Conservation (phyloP, 2,888 invertebrate species). For the Drosophila anomalata region DNA sequence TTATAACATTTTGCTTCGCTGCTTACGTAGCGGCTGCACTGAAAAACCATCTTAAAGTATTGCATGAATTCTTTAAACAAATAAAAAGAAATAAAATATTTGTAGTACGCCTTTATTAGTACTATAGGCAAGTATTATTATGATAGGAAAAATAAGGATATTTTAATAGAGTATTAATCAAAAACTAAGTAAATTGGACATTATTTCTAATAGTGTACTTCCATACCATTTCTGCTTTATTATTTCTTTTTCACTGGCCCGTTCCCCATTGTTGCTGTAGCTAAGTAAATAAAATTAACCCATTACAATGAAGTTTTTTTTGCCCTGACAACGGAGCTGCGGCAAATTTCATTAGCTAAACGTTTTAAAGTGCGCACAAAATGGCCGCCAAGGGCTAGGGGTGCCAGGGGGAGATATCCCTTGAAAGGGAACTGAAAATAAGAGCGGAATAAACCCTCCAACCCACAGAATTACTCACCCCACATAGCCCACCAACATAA, state of each 20-base stretch:
- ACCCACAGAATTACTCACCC: slow-evolving; percentile 40
- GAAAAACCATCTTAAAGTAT: not conserved
- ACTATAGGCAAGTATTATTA: too few relatives aligned
- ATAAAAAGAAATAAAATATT: too few relatives aligned
- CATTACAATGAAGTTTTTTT: slow-evolving; percentile 76
- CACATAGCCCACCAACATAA: slow-evolving; percentile 35
- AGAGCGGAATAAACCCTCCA: slow-evolving; percentile 30
- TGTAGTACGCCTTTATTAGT: too few relatives aligned
- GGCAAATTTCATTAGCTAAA: slow-evolving; percentile 79
- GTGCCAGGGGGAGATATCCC: slow-evolving; percentile 29
- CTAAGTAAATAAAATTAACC: slow-evolving; percentile 79
- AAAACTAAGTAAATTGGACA: too few relatives aligned
- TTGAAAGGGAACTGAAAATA: slow-evolving; percentile 25
- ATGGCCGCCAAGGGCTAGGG: slow-evolving; percentile 32
- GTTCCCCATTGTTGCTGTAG: slow-evolving; percentile 38
- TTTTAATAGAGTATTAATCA: too few relatives aligned
- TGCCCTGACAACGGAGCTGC: slow-evolving; percentile 55
- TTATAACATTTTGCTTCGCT: slow-evolving; percentile 71
- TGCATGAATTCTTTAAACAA: too few relatives aligned
- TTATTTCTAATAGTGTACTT: slow-evolving; percentile 5
- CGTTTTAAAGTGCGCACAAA: slow-evolving; percentile 77
- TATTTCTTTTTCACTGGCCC: slow-evolving; percentile 35
- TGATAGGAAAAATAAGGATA: too few relatives aligned
- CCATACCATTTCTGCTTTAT: slow-evolving; percentile 57
- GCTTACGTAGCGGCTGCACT: slow-evolving; percentile 21